A percentile compares a stretch with the other conserved stretches of the same genome.
Evolutionary conservation across 2,113 vertebrate species (phyloP).

Genomic region (Uropsilus gracilis): DNA sequence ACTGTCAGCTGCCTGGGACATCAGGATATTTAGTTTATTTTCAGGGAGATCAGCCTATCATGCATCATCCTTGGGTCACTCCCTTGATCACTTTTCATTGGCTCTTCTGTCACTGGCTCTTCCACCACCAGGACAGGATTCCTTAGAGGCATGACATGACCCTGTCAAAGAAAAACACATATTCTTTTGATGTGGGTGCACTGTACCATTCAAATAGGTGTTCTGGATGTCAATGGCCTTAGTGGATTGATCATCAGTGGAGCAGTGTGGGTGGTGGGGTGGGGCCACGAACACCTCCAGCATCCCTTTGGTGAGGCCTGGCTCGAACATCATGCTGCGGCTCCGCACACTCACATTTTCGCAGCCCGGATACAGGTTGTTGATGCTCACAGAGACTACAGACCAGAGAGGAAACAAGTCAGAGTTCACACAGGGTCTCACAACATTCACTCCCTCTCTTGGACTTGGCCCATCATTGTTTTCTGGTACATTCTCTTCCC

Average conservation of each 20-base stretch:
- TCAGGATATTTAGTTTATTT: background rate
- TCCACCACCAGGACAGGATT: background rate
- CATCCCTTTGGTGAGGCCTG: constrained; percentile 96
- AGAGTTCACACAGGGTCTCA: fast-evolving
- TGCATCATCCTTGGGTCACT: background rate
- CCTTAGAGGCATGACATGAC: background rate
- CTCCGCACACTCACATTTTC: constrained; percentile 98
- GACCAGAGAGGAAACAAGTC: constrained; percentile 1
- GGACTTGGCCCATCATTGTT: fast-evolving
- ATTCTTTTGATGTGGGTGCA: fast-evolving
- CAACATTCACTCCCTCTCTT: background rate
- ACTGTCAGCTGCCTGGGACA: background rate
- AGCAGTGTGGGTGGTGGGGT: constrained; percentile 57
- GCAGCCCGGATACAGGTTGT: constrained; percentile 96
- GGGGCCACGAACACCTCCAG: constrained; percentile 91
- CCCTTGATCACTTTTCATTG: fast-evolving
- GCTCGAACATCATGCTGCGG: constrained; percentile 99
- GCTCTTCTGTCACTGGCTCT: background rate
- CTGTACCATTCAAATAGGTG: constrained; percentile 77
- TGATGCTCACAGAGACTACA: constrained; percentile 96
- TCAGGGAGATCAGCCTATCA: background rate
- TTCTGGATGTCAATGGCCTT: constrained; percentile 81
- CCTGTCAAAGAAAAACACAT: background rate
- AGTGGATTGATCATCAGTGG: constrained; percentile 72
- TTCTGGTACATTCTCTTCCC: background rate